These are phyloP conservation scores for Phalangium opilio DNA, from an alignment of 2,888 invertebrate species.

Conservation along the genomic window DNA sequence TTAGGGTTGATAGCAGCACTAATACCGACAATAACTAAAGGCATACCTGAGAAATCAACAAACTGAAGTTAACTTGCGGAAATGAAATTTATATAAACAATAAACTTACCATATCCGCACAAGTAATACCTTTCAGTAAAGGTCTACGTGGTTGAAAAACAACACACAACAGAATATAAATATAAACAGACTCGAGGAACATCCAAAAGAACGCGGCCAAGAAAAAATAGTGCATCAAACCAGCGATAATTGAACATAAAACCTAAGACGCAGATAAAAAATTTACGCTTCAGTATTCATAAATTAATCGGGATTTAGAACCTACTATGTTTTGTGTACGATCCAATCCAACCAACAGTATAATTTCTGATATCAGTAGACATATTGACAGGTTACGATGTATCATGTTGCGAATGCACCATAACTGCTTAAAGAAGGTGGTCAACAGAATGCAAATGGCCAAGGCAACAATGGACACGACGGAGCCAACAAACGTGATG, in stretches of 20 bases:
- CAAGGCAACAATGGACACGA: slow-evolving; percentile 11
- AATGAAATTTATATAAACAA: too few species aligned
- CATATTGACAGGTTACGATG: slow-evolving; percentile 15
- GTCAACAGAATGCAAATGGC: slow-evolving; percentile 8
- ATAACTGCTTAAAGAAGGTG: slow-evolving; percentile 1
- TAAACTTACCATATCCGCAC: slow-evolving; percentile 15
- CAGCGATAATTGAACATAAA: slow-evolving; percentile 15
- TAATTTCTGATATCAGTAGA: slow-evolving; percentile 13
- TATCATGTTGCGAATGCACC: slow-evolving; percentile 15
- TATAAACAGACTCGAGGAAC: slow-evolving; percentile 17
- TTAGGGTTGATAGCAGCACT: slow-evolving; percentile 7
- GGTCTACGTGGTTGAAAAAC: slow-evolving; percentile 15
- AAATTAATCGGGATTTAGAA: too few species aligned
- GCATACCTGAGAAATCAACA: too few species aligned
- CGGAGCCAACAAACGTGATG: slow-evolving; percentile 10
- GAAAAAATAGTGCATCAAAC: slow-evolving; percentile 17
- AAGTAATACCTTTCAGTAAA: slow-evolving; percentile 16
- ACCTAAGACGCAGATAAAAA: too few species aligned
- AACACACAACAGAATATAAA: slow-evolving; percentile 16
- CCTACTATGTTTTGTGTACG: slow-evolving; percentile 14
- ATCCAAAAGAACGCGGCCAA: slow-evolving; percentile 18
- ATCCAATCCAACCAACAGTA: slow-evolving; percentile 14
- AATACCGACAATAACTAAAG: slow-evolving; percentile 9
- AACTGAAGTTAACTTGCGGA: too few species aligned
- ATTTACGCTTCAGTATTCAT: too few species aligned